A percentile compares a stretch with the other conserved stretches of the same genome.
These are phyloP conservation scores for Nibea coibor DNA, from an alignment of 2,113 vertebrate species.

Conservation along the genomic window DNA sequence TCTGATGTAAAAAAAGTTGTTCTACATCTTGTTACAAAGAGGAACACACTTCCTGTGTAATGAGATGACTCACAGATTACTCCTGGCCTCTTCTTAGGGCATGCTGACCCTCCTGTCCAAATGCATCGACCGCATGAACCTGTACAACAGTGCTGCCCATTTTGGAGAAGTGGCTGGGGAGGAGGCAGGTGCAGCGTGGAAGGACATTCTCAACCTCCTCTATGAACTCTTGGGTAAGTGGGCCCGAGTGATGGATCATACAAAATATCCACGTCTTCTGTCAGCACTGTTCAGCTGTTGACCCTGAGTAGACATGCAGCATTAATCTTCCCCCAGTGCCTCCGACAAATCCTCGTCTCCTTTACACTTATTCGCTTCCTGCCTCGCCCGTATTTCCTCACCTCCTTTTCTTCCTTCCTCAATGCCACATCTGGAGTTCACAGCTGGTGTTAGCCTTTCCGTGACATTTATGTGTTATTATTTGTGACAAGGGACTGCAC, in stretches of 20 bases:
- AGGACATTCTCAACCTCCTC: slow-evolving; percentile 94
- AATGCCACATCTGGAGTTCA: slow-evolving; percentile 27
- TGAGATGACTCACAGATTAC: neutral
- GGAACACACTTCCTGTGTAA: neutral
- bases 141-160: slow-evolving; percentile 92
- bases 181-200: slow-evolving; percentile 90
- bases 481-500: slow-evolving; percentile 28
- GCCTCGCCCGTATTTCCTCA: neutral
- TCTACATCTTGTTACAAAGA: neutral
- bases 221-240: slow-evolving; percentile 92
- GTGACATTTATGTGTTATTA: slow-evolving; percentile 29
- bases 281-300: slow-evolving; percentile 48
- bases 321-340: slow-evolving; percentile 54
- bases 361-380: slow-evolving; percentile 14
- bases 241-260: slow-evolving; percentile 30
- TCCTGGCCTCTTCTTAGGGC: slow-evolving; percentile 82
- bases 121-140: slow-evolving; percentile 95
- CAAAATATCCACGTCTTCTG: slow-evolving; percentile 45
- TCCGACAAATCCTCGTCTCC: neutral
- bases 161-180: slow-evolving; percentile 91
- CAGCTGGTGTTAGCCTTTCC: slow-evolving; percentile 27
- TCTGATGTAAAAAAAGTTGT: neutral
- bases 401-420: neutral
- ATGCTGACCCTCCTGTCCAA: slow-evolving; percentile 93
- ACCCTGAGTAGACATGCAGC: slow-evolving; percentile 41